A percentile compares a stretch with the other conserved stretches of the same genome.
These are phyloP conservation scores for Ericerus pela DNA, from an alignment of 1,140 invertebrate species.

Conservation along the genomic window DNA sequence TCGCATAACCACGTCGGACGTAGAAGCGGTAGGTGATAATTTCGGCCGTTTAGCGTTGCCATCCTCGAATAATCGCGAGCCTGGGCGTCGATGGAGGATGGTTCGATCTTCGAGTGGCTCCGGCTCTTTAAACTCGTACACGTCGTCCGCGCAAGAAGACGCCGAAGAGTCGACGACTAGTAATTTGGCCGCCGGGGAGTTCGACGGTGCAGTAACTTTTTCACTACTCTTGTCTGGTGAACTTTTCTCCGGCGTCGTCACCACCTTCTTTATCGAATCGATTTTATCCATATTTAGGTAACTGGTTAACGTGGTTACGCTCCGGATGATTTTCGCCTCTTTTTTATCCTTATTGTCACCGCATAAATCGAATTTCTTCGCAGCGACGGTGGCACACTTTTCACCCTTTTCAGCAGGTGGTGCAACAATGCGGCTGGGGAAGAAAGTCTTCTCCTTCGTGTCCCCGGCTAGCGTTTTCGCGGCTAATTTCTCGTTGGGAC, in stretches of 20 bases:
- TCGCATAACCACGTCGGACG: background rate
- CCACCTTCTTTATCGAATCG: background rate
- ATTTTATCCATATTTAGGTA: slow-evolving; percentile 15
- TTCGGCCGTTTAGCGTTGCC: background rate
- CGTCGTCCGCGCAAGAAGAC: slow-evolving; percentile 39
- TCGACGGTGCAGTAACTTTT: background rate
- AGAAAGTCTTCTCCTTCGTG: background rate
- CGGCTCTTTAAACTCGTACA: slow-evolving; percentile 79
- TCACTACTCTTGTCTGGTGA: background rate
- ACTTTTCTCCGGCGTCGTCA: slow-evolving; percentile 6
- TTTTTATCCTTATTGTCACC: slow-evolving; percentile 13
- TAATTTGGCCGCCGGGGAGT: too few relatives aligned
- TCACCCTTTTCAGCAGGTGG: slow-evolving; percentile 4
- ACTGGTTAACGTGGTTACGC: background rate
- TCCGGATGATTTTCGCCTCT: slow-evolving; percentile 10
- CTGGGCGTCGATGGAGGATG: slow-evolving; percentile 25
- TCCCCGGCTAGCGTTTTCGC: background rate
- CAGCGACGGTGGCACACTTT: too few relatives aligned
- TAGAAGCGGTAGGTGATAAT: background rate
- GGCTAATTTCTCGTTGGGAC: background rate
- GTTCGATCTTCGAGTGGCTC: slow-evolving; percentile 70
- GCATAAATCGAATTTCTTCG: too few relatives aligned
- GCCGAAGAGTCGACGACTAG: too few relatives aligned
- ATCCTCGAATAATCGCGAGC: background rate
- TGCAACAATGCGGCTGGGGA: background rate